Conservation (phyloP, 2,113 vertebrate species). For the Tachycineta bicolor region DNA sequence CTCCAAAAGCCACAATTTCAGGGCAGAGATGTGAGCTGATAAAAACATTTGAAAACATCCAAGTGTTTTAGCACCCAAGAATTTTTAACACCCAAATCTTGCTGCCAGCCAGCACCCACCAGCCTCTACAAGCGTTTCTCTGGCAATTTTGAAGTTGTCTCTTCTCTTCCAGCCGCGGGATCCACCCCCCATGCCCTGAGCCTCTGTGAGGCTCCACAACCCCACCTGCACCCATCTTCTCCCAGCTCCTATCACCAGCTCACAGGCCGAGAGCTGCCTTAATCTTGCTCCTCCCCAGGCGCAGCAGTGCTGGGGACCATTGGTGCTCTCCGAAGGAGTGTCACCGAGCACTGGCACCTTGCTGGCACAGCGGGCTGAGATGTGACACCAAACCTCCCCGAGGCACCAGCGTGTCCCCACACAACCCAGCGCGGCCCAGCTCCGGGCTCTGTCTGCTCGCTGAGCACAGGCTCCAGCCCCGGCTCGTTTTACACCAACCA, state of each 20-base stretch:
- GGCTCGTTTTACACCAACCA: rapidly evolving
- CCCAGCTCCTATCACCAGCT: background rate
- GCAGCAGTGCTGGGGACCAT: rapidly evolving
- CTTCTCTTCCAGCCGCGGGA: rapidly evolving
- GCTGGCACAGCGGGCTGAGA: rapidly evolving
- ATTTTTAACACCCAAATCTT: background rate
- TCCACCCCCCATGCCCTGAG: background rate
- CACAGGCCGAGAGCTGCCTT: background rate
- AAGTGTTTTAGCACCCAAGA: background rate
- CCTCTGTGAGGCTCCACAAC: background rate
- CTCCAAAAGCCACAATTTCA: background rate
- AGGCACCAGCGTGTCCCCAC: background rate
- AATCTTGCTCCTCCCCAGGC: background rate
- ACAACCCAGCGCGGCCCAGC: rapidly evolving
- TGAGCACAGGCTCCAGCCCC: background rate
- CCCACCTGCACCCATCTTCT: background rate
- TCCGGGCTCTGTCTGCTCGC: background rate
- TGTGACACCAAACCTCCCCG: background rate
- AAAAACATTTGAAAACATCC: background rate
- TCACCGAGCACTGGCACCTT: rapidly evolving
- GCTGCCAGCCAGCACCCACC: background rate
- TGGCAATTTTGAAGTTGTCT: background rate
- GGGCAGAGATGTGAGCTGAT: background rate
- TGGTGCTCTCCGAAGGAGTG: rapidly evolving
- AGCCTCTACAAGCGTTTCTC: background rate